Evolutionary conservation across 2,888 invertebrate species (phyloP).

Genomic region (Eristalis pertinax): DNA sequence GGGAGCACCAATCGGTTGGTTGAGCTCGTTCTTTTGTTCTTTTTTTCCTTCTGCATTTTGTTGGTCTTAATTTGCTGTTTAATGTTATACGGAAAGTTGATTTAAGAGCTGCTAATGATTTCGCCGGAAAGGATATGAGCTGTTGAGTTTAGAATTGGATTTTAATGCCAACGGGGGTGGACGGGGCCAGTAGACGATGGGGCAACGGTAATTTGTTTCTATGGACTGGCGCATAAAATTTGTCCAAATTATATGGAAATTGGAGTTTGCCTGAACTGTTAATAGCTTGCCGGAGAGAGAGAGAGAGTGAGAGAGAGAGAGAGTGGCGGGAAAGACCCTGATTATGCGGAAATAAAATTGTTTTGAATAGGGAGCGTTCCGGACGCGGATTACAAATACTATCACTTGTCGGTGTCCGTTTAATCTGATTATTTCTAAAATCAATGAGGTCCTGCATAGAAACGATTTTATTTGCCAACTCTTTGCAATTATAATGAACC

Average conservation of each 20-base stretch:
- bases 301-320: too few relatives aligned
- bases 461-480: background rate
- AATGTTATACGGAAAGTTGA: slow-evolving; percentile 45
- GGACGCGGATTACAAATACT: background rate
- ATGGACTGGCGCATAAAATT: background rate
- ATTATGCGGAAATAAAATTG: background rate
- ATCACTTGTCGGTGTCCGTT: background rate
- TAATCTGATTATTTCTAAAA: background rate
- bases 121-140: slow-evolving; percentile 17
- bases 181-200: background rate
- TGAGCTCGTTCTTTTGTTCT: background rate
- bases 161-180: slow-evolving; percentile 31
- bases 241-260: background rate
- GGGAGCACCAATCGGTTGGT: slow-evolving; percentile 10
- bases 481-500: background rate
- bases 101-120: slow-evolving; percentile 54
- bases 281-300: background rate
- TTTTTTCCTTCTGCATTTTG: background rate
- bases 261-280: background rate
- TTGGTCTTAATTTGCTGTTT: slow-evolving; percentile 38
- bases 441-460: background rate
- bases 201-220: background rate
- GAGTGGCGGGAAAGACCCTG: background rate
- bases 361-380: background rate
- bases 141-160: slow-evolving; percentile 39